These are phyloP conservation scores for Nothocercus julius DNA, from an alignment of 2,113 vertebrate species.

Conservation along the genomic window DNA sequence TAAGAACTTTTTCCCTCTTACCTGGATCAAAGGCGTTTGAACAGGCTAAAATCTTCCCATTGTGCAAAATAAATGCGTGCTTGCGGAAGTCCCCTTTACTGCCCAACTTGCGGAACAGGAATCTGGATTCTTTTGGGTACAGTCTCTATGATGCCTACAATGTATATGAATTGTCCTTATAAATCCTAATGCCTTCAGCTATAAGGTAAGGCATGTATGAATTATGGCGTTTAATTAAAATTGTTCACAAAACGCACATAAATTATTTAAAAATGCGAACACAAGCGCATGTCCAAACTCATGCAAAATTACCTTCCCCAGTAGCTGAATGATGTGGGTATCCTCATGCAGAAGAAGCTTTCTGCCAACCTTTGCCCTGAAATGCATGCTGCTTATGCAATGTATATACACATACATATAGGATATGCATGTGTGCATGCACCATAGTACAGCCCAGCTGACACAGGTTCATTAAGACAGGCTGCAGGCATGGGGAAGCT, in stretches of 20 bases:
- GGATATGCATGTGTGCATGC: no score
- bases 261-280: not conserved
- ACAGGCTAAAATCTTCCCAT: not conserved
- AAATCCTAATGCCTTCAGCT: not conserved
- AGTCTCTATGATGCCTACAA: not conserved
- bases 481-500: not conserved
- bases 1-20: not conserved
- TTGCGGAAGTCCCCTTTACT: rapidly evolving
- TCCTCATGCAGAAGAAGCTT: not conserved
- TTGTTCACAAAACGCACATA: not conserved
- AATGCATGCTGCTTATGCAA: not conserved
- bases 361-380: not conserved
- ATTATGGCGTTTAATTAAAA: not conserved
- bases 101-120: not conserved
- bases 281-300: not conserved
- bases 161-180: not conserved
- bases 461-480: not conserved
- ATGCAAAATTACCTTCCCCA: not conserved
- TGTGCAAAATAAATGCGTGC: not conserved
- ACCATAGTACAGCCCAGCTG: rapidly evolving
- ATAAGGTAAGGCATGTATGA: not conserved
- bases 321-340: not conserved
- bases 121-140: not conserved
- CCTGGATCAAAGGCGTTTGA: not conserved
- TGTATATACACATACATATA: no score